Evolutionary conservation across 2,113 vertebrate species (phyloP), one percentile per base, ranked within the genome.

Genomic region (Procavia capensis): DNA sequence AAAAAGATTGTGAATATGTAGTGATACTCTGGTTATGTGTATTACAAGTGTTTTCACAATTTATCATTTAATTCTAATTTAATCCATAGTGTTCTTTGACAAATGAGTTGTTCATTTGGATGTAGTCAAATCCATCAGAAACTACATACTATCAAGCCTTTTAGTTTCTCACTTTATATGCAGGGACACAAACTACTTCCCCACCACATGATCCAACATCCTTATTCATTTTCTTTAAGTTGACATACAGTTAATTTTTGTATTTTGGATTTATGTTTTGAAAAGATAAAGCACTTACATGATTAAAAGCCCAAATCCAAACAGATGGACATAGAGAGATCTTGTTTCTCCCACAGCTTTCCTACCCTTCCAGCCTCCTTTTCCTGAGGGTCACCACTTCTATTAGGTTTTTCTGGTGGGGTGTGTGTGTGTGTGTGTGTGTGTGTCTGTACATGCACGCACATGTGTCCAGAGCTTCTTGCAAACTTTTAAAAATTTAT

Each of bases 401-500:
- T 20, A 75, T 66, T 68, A 13, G 17, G 22, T 72, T 54, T 80
- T 1, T 80, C 81, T 27, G 2, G 9, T 64, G 61, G 3, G 25
- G 19, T 39, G n/a, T n/a, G n/a, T n/a, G n/a, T n/a, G n/a, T n/a
- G n/a, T n/a, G n/a, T n/a, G n/a, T n/a, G n/a, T n/a, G n/a, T n/a
- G n/a, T n/a, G n/a, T n/a, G n/a, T n/a, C n/a, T n/a, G n/a, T n/a
- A n/a, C n/a, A n/a, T n/a, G n/a, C n/a, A n/a, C n/a, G n/a, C n/a
- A n/a, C n/a, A n/a, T n/a, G n/a, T n/a, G 66, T 59, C 45, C 59
- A 59, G 39, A 50, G n/a, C 20, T 61, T 75, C 63, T 57, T 80
- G 64, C n/a, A 94, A 92, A 92, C n/a, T 92, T 75, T 80, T 87
- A 87, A 86, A 80, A 82, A 84, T 27, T n/a, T 80, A 64, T 63